These are phyloP conservation scores for Rynchops niger DNA, from an alignment of 2,113 vertebrate species.

Conservation along the genomic window DNA sequence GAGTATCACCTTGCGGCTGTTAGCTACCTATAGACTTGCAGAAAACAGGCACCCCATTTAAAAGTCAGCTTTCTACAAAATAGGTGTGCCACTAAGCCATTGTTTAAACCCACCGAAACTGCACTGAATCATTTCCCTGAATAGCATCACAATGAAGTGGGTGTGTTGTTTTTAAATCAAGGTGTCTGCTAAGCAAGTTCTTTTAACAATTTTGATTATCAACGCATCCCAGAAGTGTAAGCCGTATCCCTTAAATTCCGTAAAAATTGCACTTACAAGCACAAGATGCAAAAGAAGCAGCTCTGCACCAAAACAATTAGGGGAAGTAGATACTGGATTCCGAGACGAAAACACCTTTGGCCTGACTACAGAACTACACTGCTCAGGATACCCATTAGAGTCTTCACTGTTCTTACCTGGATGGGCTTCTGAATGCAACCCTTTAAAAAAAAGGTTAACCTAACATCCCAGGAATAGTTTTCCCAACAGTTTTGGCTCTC, in stretches of 20 bases:
- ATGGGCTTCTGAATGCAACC: not conserved
- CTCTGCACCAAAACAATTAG: not conserved
- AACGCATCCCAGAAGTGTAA: not conserved
- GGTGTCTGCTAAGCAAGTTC: slow-evolving; percentile 41
- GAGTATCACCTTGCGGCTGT: slow-evolving; percentile 1
- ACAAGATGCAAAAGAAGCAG: not conserved
- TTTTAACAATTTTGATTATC: not conserved
- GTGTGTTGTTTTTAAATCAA: slow-evolving; percentile 48
- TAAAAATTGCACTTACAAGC: not conserved
- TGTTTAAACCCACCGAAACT: slow-evolving; percentile 66
- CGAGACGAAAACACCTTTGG: not conserved
- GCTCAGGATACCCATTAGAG: not conserved
- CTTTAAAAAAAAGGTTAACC: not conserved
- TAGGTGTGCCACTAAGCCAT: slow-evolving; percentile 59
- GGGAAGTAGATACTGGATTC: not conserved
- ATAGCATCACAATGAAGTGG: slow-evolving; percentile 58
- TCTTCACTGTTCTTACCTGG: not conserved
- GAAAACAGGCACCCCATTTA: slow-evolving; percentile 34
- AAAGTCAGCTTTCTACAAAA: slow-evolving; percentile 57
- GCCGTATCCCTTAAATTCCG: not conserved
- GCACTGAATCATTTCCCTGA: slow-evolving; percentile 65
- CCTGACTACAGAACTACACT: not conserved
- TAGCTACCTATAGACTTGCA: slow-evolving; percentile 31
- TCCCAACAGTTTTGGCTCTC: not conserved
- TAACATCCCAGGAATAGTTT: not conserved